phyloP scores from a whole-genome alignment of 2,113 vertebrate species.

The Monopterus albus region DNA sequence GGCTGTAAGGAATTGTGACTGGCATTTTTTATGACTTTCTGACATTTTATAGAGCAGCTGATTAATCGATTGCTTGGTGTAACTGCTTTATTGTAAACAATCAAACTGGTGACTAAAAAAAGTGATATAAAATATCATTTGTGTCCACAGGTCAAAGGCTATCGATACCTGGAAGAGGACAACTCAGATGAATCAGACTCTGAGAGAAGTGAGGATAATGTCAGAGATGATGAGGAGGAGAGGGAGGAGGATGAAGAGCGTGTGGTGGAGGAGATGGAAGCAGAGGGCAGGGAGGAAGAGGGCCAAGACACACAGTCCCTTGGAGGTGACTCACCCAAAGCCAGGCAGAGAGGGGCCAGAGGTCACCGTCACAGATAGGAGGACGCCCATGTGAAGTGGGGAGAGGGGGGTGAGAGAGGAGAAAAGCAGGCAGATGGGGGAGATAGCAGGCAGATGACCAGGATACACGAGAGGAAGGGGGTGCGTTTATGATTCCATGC shows the following conservation, averaged over 20 bases:
- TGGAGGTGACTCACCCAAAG: constrained; percentile 52
- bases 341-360: constrained; percentile 31
- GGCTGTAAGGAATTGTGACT: too few species aligned
- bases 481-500: not conserved
- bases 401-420: constrained; percentile 53
- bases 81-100: not conserved
- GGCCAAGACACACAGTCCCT: constrained; percentile 33
- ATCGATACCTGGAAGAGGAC: constrained; percentile 94
- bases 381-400: constrained; percentile 52
- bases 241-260: constrained; percentile 8
- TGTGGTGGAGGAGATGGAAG: constrained; percentile 58
- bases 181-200: constrained; percentile 90
- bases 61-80: too few species aligned
- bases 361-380: not conserved
- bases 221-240: constrained; percentile 33
- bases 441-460: not conserved
- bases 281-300: constrained; percentile 15
- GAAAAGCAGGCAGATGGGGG: not conserved
- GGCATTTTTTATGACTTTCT: too few species aligned
- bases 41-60: too few species aligned
- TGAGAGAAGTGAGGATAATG: constrained; percentile 53
- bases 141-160: constrained; percentile 85
- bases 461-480: not conserved
- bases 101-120: not conserved
- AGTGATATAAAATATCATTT: not conserved